These are phyloP conservation scores for Latheticus oryzae DNA, from an alignment of 2,888 invertebrate genomes.

Conservation along the genomic window DNA sequence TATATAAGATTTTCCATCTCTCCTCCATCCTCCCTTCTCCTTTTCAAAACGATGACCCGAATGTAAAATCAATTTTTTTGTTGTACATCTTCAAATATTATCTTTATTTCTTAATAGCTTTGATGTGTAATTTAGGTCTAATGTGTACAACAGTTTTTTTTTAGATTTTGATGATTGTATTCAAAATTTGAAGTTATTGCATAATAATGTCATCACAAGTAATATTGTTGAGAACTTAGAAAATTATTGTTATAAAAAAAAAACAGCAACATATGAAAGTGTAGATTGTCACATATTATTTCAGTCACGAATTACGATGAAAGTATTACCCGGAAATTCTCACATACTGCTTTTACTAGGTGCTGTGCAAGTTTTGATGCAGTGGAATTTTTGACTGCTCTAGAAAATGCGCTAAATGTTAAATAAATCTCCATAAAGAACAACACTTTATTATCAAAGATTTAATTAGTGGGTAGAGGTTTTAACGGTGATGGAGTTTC, in stretches of 20 bases:
- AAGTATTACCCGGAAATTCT: conserved; percentile 41
- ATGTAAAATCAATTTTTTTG: conserved; percentile 24
- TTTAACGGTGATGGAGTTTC: no score
- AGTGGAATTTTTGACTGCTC: no score
- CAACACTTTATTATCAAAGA: no score
- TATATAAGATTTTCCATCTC: conserved; percentile 44
- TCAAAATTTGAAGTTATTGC: conserved; percentile 3
- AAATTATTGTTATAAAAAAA: conserved; percentile 5
- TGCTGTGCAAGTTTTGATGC: no score
- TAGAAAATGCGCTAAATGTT: no score
- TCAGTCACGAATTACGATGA: conserved; percentile 42
- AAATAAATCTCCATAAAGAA: no score
- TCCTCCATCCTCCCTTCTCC: conserved; percentile 20
- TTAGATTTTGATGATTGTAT: neutral
- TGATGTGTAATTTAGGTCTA: conserved; percentile 25
- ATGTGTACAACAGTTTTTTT: neutral
- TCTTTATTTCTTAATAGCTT: conserved; percentile 12
- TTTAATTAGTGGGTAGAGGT: no score
- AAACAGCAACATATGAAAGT: no score
- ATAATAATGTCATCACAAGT: neutral
- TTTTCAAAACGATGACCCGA: conserved; percentile 38
- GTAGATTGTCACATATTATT: conserved; percentile 25
- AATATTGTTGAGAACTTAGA: neutral
- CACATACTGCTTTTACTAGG: conserved; percentile 41
- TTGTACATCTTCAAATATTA: conserved; percentile 16